These are phyloP conservation scores for Drosophila seguyi DNA, from an alignment of 1,140 invertebrate genomes.

Conservation along the genomic window DNA sequence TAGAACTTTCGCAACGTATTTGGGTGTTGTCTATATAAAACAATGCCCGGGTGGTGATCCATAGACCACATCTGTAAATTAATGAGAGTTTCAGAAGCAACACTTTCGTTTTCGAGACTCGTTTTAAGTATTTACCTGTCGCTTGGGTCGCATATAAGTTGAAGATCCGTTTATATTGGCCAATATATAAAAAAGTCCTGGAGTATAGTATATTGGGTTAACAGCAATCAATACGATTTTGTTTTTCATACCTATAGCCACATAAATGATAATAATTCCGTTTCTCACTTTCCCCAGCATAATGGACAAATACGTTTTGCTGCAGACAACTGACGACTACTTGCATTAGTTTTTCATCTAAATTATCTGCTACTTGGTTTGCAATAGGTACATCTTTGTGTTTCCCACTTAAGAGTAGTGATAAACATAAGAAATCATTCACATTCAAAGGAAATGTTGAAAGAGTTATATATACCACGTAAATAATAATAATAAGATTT, in stretches of 20 bases:
- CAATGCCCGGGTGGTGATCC: slow-evolving; percentile 41
- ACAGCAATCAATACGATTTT: background rate
- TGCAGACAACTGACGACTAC: slow-evolving; percentile 42
- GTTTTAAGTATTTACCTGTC: slow-evolving; percentile 19
- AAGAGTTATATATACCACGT: background rate
- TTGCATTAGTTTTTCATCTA: slow-evolving; percentile 33
- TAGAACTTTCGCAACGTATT: slow-evolving; percentile 49
- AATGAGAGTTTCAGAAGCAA: background rate
- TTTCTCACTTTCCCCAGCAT: slow-evolving; percentile 50
- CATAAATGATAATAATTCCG: slow-evolving; percentile 38
- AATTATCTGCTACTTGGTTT: slow-evolving; percentile 12
- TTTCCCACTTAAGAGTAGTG: background rate
- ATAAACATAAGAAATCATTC: slow-evolving; percentile 24
- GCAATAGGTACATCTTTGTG: slow-evolving; percentile 6
- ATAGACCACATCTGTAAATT: slow-evolving; percentile 42
- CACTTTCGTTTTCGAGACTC: slow-evolving; percentile 32
- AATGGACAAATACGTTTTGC: slow-evolving; percentile 31
- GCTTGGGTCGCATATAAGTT: slow-evolving; percentile 39
- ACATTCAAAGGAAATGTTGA: background rate
- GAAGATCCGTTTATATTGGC: slow-evolving; percentile 42
- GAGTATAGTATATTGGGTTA: background rate
- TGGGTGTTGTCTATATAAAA: slow-evolving; percentile 48
- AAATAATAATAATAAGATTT: background rate
- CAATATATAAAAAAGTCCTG: slow-evolving; percentile 40
- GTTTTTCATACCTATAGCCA: slow-evolving; percentile 36